Conservation (phyloP, 2,113 vertebrate species). For the Ceyx cyanopectus region DNA sequence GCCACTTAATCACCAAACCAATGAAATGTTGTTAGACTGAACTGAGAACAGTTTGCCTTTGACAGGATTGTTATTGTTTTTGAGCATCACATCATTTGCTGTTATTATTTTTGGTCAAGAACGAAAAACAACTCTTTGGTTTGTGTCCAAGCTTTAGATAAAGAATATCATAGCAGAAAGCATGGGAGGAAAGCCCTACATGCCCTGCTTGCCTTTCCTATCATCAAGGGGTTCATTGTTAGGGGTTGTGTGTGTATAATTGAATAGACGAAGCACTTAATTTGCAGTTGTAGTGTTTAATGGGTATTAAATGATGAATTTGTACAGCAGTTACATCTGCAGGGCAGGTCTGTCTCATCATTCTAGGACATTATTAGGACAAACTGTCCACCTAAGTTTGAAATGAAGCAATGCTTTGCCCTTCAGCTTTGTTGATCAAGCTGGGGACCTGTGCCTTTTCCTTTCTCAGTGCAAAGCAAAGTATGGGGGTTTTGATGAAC, state of each 20-base stretch:
- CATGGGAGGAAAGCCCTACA: not conserved
- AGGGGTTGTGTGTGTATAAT: not conserved
- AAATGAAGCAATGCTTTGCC: constrained; percentile 8
- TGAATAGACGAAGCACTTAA: not conserved
- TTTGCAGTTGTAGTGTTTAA: not conserved
- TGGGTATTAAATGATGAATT: not conserved
- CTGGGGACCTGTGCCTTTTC: not conserved
- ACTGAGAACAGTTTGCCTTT: constrained; percentile 16
- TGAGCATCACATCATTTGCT: not conserved
- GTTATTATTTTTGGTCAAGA: constrained; percentile 6
- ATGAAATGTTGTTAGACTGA: not conserved
- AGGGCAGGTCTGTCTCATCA: not conserved
- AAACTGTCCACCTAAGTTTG: not conserved
- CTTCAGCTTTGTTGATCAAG: not conserved
- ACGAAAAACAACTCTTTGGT: constrained; percentile 7
- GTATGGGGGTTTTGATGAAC: not conserved
- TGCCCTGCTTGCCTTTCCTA: not conserved
- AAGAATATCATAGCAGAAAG: not conserved
- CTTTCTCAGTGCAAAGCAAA: not conserved
- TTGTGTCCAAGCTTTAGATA: constrained; percentile 12
- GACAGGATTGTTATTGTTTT: not conserved
- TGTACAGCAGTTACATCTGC: not conserved
- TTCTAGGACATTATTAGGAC: not conserved
- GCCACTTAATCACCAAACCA: constrained; percentile 11
- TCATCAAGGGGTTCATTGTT: not conserved